phyloP scores from a whole-genome alignment of 2,888 invertebrate genomes.

The Heliconius ismenius region DNA sequence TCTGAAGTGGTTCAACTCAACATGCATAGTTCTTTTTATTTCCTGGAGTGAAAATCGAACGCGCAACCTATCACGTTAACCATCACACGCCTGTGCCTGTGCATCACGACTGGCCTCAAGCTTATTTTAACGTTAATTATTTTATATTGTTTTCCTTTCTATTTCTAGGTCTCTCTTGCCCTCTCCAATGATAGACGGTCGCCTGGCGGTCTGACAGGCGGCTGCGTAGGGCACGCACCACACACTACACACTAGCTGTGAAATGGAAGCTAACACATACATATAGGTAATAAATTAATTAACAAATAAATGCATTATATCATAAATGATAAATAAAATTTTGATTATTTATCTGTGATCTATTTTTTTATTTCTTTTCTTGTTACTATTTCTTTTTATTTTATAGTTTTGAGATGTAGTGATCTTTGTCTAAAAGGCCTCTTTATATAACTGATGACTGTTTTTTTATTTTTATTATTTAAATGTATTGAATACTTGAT shows the following conservation, averaged over 20 bases:
- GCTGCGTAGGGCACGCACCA: conserved; percentile 42
- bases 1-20: no score
- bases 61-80: no score
- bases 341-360: conserved; percentile 7
- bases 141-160: not conserved
- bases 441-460: not conserved
- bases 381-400: not conserved
- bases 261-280: conserved; percentile 37
- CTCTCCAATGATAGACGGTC: conserved; percentile 64
- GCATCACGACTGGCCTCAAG: no score
- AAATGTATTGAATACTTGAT: not conserved
- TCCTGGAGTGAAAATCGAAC: no score
- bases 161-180: conserved; percentile 67
- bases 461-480: not conserved
- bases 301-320: not conserved
- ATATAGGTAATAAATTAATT: conserved; percentile 36
- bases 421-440: not conserved
- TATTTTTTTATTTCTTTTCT: conserved; percentile 3
- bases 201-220: conserved; percentile 66
- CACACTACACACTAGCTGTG: conserved; percentile 50
- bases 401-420: not conserved
- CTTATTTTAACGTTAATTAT: not conserved
- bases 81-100: no score
- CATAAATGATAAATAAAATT: conserved; percentile 12
- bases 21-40: no score